phyloP scores from a whole-genome alignment of 2,113 vertebrate species.

The Gavialis gangeticus region DNA sequence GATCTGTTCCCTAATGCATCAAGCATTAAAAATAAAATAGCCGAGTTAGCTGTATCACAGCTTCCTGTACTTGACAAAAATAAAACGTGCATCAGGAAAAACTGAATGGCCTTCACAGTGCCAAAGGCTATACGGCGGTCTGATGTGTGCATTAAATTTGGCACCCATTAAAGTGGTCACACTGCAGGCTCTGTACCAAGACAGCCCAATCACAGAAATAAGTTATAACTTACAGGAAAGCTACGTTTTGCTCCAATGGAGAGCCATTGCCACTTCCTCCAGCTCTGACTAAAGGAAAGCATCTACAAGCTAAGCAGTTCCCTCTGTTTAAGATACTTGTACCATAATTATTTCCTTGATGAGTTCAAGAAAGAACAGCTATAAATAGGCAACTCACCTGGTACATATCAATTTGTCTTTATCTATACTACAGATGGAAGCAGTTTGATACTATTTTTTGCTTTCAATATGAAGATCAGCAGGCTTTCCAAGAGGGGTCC shows the following conservation, averaged over 20 bases:
- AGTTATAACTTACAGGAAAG: neutral
- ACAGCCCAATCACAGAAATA: neutral
- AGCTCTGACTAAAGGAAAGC: no score
- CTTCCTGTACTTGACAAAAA: neutral
- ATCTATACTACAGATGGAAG: no score
- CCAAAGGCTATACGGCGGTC: neutral
- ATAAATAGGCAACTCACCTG: no score
- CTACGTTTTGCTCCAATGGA: no score
- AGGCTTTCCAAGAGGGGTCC: neutral
- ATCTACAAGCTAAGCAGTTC: no score
- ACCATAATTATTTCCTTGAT: no score
- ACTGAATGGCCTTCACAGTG: neutral
- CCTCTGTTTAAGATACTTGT: no score
- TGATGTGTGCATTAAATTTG: neutral
- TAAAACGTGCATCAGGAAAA: neutral
- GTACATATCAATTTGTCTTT: no score
- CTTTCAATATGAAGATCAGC: neutral
- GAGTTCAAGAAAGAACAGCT: no score
- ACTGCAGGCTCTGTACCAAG: neutral
- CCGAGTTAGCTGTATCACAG: neutral
- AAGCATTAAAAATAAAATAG: conserved; percentile 25
- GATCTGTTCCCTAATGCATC: conserved; percentile 91
- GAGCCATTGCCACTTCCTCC: no score
- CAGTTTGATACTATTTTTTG: no score
- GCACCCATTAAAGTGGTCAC: neutral